Base-by-base conservation (phyloP, 2,797 vertebrate species). In the Typhlichthys subterraneus region DNA sequence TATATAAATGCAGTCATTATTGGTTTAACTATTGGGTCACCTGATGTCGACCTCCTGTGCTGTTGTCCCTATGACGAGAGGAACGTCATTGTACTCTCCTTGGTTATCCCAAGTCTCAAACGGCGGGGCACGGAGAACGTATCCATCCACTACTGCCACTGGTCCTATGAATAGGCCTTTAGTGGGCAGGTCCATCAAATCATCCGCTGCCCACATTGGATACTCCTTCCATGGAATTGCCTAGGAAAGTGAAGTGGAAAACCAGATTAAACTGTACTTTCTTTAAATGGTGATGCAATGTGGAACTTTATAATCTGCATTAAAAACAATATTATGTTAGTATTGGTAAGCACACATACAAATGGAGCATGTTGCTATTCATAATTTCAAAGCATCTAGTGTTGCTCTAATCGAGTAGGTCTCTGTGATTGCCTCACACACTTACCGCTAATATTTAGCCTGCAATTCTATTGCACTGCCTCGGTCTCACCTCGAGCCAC, bases 31-130 rank as follows among this genome's bases (percentile, higher is more conserved):
- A 3, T 29, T 29, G 23, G 2, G 68, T 85, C 71, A 93, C 92
- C 79, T 77, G 63, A 76, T 91, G 75, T 94, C 93, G 0, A n/a
- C 61, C 70, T 94, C 93, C 74, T 94, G 93, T 68, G 83, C 84
- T 0, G 87, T 90, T 3, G 91, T 92, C 52, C 93, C 93, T 0
- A 94, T 53, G 0, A 94, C 52, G 3, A 91, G 88, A 0, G 93
- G 93, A 33, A 94, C 89, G 2, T 94, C 91, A 0, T 65, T 94
- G 66, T 84, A 70, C 11, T 23, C 12, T 2, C 15, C 46, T 11
- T 75, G 81, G 12, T 82, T 85, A 70, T 89, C 84, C 92, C 91
- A 93, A 6, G 84, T 56, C 63, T 91, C 75, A 2, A 92, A 83
- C 0, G 91, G 91, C 0, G 91, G 66, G 13, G 75, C 87, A 3